Conservation (phyloP, 1,140 invertebrate species). For the Drosophila prosaltans region DNA sequence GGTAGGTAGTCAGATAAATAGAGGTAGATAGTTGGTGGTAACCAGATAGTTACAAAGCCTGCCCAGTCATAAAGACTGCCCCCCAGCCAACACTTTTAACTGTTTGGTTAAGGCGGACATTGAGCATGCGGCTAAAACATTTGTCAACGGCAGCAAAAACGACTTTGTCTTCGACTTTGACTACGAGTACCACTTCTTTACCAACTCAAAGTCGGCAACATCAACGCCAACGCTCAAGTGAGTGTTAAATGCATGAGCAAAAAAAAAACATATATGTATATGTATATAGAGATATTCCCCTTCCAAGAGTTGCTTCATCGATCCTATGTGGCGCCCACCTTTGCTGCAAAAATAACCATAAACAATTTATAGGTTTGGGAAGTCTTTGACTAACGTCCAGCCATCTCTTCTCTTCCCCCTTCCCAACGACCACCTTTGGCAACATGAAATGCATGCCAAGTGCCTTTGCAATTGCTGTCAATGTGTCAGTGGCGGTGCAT, state of each 20-base stretch:
- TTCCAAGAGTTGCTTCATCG: neutral
- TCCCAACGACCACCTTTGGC: neutral
- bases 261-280: neutral
- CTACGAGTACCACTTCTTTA: no score
- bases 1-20: conserved; percentile 40
- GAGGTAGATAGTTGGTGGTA: conserved; percentile 31
- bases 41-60: conserved; percentile 14
- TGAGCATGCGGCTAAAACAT: conserved; percentile 72
- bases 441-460: conserved; percentile 76
- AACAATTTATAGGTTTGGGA: conserved; percentile 79
- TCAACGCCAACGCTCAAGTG: conserved; percentile 71
- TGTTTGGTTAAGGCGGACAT: conserved; percentile 54
- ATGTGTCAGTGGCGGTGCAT: conserved; percentile 23
- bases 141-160: conserved; percentile 71
- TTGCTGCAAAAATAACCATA: conserved; percentile 52
- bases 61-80: conserved; percentile 35
- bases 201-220: conserved; percentile 60
- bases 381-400: conserved; percentile 38
- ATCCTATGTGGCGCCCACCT: conserved; percentile 37
- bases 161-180: neutral
- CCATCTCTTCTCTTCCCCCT: neutral
- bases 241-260: conserved; percentile 59
- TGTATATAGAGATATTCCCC: conserved; percentile 7
- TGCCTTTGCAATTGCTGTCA: conserved; percentile 78
- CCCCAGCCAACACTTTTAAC: conserved; percentile 53